phyloP scores from a whole-genome alignment of 2,113 vertebrate species.

The Pelusios castaneus region DNA sequence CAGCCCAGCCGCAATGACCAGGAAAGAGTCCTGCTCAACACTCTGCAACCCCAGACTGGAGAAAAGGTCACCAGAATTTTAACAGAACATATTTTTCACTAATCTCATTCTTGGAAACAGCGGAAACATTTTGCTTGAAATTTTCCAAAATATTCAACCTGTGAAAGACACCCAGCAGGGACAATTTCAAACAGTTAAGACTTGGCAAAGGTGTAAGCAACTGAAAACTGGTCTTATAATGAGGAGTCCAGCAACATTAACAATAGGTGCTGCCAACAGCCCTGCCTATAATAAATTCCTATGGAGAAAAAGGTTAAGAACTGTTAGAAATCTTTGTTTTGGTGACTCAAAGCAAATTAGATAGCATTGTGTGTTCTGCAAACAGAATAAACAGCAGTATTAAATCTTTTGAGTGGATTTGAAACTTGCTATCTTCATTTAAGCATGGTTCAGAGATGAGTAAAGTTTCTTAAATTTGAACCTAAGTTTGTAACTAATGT shows the following conservation, averaged over 20 bases:
- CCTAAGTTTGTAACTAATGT: not conserved
- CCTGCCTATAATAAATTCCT: not conserved
- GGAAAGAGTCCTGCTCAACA: too few relatives aligned
- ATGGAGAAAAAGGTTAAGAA: not conserved
- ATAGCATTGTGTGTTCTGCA: not conserved
- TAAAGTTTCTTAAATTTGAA: not conserved
- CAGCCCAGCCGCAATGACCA: too few relatives aligned
- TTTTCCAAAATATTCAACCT: slow-evolving; percentile 36
- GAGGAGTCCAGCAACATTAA: not conserved
- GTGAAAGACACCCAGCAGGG: not conserved
- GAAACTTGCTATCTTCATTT: slow-evolving; percentile 12
- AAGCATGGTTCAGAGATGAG: not conserved
- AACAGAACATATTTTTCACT: slow-evolving; percentile 29
- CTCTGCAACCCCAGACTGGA: too few relatives aligned
- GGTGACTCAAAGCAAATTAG: not conserved
- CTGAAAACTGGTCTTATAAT: not conserved
- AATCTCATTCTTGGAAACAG: slow-evolving; percentile 12
- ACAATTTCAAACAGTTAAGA: not conserved
- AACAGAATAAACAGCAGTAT: not conserved
- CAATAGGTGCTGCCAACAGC: not conserved
- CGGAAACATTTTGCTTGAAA: not conserved
- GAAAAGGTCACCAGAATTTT: not conserved
- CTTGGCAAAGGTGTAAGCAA: not conserved
- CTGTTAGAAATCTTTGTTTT: not conserved
- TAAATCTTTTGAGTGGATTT: not conserved